Base-by-base conservation (phyloP, 2,888 invertebrate species). In the Lasius fuliginosus region DNA sequence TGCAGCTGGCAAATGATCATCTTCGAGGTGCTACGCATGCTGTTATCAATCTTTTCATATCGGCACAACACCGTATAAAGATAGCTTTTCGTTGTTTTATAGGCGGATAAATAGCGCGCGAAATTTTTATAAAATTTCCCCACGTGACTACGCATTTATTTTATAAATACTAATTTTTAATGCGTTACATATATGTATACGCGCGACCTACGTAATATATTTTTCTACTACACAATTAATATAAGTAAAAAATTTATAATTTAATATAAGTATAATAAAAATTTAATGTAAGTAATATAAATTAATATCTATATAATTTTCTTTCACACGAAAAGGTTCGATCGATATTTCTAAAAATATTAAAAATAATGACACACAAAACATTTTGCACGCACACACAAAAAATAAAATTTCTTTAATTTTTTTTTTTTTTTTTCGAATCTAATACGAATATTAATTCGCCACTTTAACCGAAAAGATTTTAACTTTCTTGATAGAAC, bases 1-100 rank as follows among this genome's bases (percentile, higher is more conserved):
- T 77, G 79, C 85, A 88, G 88, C 89, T 86, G 86, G 36, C 85
- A 85, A 90, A 89, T 86, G 79, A 86, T 90, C 86, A 83, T 87
- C 89, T 84, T 87, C 82, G 83, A 90, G 83, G 83, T 83, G 68
- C 6, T 8, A 58, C n/a, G 33, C 46, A 12, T 53, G 30, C 12
- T 30, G 11, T 62, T 60, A 27, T 53, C 33, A 68, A 40, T 74
- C 18, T 76, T 76, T 75, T 40, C 23, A 49, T 58, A 33, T 46
- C 12, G 3, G 1, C 12, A 15, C 11, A 5, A 49, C 6, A 46
- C 12, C 6, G 2, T 53, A 30, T n/a, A 23, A 40, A 77, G 1
- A 27, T 18, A 15, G n/a, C 4, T 23, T 56, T 15, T 12, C 27
- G 27, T 27, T n/a, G 1, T 60, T 42, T 12, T 6, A 1, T n/a